These are phyloP conservation scores for Lochmaea capreae DNA, from an alignment of 2,888 invertebrate species.

Conservation along the genomic window DNA sequence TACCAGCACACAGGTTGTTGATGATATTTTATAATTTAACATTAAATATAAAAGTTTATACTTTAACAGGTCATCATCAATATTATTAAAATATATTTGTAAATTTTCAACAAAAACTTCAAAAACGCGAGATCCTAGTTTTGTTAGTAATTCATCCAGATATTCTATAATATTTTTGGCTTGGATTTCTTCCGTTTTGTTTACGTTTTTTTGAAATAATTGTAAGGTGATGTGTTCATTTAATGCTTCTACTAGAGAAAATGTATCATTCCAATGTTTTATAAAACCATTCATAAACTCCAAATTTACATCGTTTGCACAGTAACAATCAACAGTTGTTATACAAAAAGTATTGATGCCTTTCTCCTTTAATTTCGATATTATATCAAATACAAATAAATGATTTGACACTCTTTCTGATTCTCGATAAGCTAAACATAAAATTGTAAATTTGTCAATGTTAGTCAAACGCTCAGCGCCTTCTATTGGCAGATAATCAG, in stretches of 20 bases:
- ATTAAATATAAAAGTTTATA: constrained; percentile 25
- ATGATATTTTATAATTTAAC: constrained; percentile 13
- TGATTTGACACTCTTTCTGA: not conserved
- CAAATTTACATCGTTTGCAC: not conserved
- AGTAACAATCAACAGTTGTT: constrained; percentile 4
- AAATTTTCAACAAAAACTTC: constrained; percentile 24
- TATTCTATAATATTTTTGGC: constrained; percentile 20
- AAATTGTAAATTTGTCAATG: constrained; percentile 13
- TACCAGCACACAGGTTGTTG: constrained; percentile 22
- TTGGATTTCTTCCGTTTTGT: constrained; percentile 16
- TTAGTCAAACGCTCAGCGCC: constrained; percentile 19
- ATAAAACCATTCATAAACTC: constrained; percentile 10
- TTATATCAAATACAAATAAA: not conserved
- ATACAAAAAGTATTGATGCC: constrained; percentile 9
- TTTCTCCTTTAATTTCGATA: constrained; percentile 6
- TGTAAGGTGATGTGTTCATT: constrained; percentile 27
- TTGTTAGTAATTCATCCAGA: constrained; percentile 18
- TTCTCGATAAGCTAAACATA: constrained; percentile 14
- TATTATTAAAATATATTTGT: not conserved
- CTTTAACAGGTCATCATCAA: not conserved
- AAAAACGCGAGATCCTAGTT: constrained; percentile 25
- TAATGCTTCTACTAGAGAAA: constrained; percentile 24
- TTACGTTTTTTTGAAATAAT: constrained; percentile 14
- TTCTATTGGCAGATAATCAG: constrained; percentile 4
- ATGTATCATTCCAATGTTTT: constrained; percentile 22